A percentile compares a stretch with the other conserved stretches of the same genome.
phyloP scores from a whole-genome alignment of 1,140 invertebrate genomes.

The Mesaphorura yosii region DNA sequence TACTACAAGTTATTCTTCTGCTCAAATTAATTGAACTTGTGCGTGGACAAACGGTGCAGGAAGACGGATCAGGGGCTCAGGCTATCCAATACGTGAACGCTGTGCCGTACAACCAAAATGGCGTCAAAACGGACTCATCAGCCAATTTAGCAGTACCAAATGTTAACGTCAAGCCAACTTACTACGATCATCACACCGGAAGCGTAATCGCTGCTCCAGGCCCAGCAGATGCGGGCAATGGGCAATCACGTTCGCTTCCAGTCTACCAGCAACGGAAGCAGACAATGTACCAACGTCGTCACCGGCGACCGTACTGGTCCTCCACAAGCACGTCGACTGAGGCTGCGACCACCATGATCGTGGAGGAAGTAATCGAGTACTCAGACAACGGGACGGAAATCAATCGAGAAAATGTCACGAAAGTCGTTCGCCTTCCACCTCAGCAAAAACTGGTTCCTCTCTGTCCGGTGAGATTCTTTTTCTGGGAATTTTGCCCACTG shows the following conservation, averaged over 20 bases:
- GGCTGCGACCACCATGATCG: not conserved
- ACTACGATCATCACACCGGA: not conserved
- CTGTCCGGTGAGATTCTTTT: slow-evolving; percentile 26
- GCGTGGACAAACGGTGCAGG: too few species aligned
- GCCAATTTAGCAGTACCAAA: not conserved
- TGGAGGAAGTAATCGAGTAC: slow-evolving; percentile 4
- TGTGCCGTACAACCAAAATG: not conserved
- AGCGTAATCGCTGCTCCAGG: not conserved
- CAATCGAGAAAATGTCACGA: slow-evolving; percentile 1
- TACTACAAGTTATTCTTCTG: slow-evolving; percentile 20
- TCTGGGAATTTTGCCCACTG: slow-evolving; percentile 21
- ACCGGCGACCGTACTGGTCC: slow-evolving; percentile 7
- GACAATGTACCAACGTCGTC: too few species aligned
- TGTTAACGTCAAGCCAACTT: not conserved
- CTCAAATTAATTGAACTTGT: slow-evolving; percentile 24
- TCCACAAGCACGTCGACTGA: not conserved
- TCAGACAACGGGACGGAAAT: slow-evolving; percentile 5
- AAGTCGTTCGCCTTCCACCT: not conserved
- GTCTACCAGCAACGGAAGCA: not conserved
- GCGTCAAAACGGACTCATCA: too few species aligned
- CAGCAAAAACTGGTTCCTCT: not conserved
- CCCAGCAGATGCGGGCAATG: not conserved
- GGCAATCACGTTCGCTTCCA: not conserved
- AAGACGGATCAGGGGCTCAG: slow-evolving; percentile 4
- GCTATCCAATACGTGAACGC: not conserved